phyloP scores from a whole-genome alignment of 2,888 invertebrate genomes.

The Baronia brevicornis region DNA sequence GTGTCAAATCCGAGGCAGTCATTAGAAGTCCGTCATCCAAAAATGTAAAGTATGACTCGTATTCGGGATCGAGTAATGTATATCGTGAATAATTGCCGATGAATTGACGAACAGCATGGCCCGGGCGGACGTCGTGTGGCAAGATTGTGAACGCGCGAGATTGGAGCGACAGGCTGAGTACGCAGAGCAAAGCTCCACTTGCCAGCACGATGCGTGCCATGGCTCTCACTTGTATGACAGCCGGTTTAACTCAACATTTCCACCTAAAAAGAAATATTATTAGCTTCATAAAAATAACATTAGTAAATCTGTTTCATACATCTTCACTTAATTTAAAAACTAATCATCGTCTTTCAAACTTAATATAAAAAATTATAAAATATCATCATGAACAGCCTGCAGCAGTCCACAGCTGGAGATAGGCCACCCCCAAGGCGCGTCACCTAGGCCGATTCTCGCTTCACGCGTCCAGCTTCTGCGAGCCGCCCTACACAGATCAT shows the following conservation, averaged over 20 bases:
- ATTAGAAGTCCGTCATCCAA: conserved; percentile 91
- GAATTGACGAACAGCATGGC: conserved; percentile 90
- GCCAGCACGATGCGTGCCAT: conserved; percentile 59
- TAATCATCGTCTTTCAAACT: too few relatives aligned
- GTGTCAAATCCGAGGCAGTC: conserved; percentile 90
- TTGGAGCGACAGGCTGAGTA: conserved; percentile 43
- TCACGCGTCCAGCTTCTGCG: too few relatives aligned
- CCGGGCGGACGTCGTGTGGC: conserved; percentile 93
- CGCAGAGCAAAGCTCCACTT: conserved; percentile 58
- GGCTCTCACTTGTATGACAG: conserved; percentile 29
- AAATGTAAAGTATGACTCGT: conserved; percentile 90
- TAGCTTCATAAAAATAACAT: background rate
- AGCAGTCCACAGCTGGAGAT: too few relatives aligned
- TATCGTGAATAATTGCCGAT: conserved; percentile 72
- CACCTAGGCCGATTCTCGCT: too few relatives aligned
- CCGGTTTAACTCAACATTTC: conserved; percentile 58
- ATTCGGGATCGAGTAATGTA: conserved; percentile 83
- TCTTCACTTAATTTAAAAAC: too few relatives aligned
- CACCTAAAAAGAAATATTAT: conserved; percentile 35
- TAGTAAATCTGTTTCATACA: too few relatives aligned
- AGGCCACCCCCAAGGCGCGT: too few relatives aligned
- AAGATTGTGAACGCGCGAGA: conserved; percentile 77
- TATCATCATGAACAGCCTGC: too few relatives aligned
- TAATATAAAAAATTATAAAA: too few relatives aligned
- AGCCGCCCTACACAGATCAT: too few relatives aligned